phyloP scores from a whole-genome alignment of 1,140 invertebrate species.

The Cotesia vestalis region DNA sequence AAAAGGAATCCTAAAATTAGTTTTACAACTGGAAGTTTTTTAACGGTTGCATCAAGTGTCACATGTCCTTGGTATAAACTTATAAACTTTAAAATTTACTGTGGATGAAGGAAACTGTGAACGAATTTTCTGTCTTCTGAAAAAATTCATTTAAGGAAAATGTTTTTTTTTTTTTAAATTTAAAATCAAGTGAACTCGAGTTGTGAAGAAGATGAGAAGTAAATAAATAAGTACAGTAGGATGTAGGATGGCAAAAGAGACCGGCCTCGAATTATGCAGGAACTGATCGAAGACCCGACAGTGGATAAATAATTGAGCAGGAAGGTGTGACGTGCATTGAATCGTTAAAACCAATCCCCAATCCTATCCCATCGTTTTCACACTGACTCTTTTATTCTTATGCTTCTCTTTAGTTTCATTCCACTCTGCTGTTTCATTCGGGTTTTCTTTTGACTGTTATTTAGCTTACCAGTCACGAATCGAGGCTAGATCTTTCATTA shows the following conservation, averaged over 20 bases:
- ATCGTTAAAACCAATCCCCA: conserved; percentile 7
- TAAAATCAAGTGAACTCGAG: conserved; percentile 5
- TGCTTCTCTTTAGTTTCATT: background rate
- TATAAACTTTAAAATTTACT: too few species aligned
- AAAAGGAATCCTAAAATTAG: too few species aligned
- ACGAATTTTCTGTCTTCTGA: too few species aligned
- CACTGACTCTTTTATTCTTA: conserved; percentile 3
- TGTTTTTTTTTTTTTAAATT: too few species aligned
- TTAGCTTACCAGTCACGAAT: conserved; percentile 16
- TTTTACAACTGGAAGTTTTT: too few species aligned
- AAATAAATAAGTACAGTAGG: conserved; percentile 10
- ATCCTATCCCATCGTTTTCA: conserved; percentile 8
- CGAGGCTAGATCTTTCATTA: conserved; percentile 16
- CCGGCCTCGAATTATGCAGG: conserved; percentile 19
- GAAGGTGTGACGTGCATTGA: conserved; percentile 20
- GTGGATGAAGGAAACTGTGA: too few species aligned
- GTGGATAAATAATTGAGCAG: conserved; percentile 19
- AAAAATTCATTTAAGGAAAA: too few species aligned
- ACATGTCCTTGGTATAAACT: too few species aligned
- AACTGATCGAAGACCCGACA: conserved; percentile 19
- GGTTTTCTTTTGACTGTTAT: too few species aligned
- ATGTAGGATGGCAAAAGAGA: conserved; percentile 7
- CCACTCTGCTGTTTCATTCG: background rate
- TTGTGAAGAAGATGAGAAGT: background rate
- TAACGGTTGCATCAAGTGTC: too few species aligned